Conservation (phyloP, 2,113 vertebrate genomes). For the Sturnus vulgaris region DNA sequence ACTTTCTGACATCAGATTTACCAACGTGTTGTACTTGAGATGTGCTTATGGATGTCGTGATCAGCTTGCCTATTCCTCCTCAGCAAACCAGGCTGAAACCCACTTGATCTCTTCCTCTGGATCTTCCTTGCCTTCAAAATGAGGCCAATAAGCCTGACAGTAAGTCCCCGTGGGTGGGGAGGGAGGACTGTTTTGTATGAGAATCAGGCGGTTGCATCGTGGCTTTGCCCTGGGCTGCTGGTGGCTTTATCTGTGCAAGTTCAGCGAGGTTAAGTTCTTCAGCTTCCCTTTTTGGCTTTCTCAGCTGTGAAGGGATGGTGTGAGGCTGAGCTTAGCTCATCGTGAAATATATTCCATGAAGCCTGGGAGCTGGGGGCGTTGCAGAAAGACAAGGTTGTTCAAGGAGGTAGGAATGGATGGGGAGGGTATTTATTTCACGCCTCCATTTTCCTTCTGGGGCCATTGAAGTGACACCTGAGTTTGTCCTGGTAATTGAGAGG, state of each 20-base stretch:
- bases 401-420: neutral
- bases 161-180: neutral
- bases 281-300: constrained; percentile 25
- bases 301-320: neutral
- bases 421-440: neutral
- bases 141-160: neutral
- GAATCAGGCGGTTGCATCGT: neutral
- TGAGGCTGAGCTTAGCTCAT: constrained; percentile 39
- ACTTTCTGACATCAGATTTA: neutral
- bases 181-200: neutral
- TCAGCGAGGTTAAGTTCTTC: constrained; percentile 24
- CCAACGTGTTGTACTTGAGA: neutral
- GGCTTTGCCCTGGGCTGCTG: neutral
- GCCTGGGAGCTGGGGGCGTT: neutral
- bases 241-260: neutral
- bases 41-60: neutral
- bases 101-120: neutral
- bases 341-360: constrained; percentile 9
- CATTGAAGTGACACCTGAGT: neutral
- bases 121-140: neutral
- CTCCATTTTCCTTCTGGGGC: neutral
- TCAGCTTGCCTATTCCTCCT: neutral
- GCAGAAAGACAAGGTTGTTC: constrained; percentile 34
- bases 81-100: neutral
- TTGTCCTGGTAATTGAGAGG: neutral